phyloP scores from a whole-genome alignment of 2,888 invertebrate species.

The Hartigia nigra region DNA sequence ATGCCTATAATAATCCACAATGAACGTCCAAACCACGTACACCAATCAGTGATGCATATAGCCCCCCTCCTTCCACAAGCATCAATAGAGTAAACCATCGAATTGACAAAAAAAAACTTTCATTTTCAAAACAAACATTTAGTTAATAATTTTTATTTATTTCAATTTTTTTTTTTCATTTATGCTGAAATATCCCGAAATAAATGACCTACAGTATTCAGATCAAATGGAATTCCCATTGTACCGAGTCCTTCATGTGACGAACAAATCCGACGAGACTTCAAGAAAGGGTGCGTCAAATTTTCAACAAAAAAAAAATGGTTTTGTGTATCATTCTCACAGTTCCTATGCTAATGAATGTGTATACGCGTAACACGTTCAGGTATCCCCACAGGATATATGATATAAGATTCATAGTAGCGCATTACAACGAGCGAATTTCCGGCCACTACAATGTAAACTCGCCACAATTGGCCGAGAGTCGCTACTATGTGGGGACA shows the following conservation, averaged over 20 bases:
- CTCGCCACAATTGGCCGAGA: neutral
- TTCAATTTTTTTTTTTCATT: neutral
- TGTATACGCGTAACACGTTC: conserved; percentile 15
- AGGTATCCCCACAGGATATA: conserved; percentile 2
- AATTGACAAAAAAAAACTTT: neutral
- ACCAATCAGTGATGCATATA: neutral
- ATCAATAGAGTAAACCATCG: neutral
- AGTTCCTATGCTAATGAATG: conserved; percentile 52
- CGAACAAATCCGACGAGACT: neutral
- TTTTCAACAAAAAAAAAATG: neutral
- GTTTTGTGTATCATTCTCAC: conserved; percentile 46
- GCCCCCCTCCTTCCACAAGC: conserved; percentile 26
- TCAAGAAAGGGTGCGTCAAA: neutral
- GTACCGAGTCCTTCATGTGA: neutral
- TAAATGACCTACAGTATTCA: neutral
- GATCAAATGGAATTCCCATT: neutral
- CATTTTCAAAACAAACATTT: neutral
- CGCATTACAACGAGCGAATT: conserved; percentile 20
- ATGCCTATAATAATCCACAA: neutral
- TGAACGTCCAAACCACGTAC: conserved; percentile 3
- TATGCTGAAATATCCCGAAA: neutral
- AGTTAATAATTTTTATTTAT: neutral
- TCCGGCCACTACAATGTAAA: conserved; percentile 21
- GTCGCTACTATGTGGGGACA: neutral
- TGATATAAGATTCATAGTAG: neutral